phyloP scores from a whole-genome alignment of 2,797 vertebrate genomes.

The Poeciliopsis paucimaculata region DNA sequence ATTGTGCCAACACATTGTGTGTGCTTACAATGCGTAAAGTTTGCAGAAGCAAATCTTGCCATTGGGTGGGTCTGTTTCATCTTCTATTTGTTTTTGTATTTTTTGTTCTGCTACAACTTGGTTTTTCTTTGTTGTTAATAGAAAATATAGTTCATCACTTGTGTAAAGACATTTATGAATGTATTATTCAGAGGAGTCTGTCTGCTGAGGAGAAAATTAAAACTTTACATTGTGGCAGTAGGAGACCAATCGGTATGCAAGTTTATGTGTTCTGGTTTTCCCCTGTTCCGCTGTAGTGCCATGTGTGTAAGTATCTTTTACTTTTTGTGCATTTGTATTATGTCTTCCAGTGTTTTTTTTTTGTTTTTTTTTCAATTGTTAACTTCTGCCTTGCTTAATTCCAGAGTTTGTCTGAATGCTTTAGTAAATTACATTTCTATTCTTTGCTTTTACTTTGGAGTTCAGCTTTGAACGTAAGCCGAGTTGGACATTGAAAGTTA shows the following conservation, averaged over 20 bases:
- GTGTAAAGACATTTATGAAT: background rate
- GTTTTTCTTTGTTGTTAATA: background rate
- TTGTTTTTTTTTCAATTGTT: background rate
- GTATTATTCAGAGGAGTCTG: background rate
- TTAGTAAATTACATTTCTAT: background rate
- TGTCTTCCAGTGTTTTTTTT: background rate
- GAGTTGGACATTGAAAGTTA: conserved; percentile 10
- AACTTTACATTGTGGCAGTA: background rate
- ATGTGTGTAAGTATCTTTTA: background rate
- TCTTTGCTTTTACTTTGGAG: conserved; percentile 12
- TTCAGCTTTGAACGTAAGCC: conserved; percentile 26
- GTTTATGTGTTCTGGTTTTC: background rate
- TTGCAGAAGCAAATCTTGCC: background rate
- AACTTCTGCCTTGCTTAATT: background rate
- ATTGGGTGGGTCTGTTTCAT: background rate
- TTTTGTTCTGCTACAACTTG: background rate
- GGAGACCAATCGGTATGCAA: background rate
- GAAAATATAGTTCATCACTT: background rate
- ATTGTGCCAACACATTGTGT: background rate
- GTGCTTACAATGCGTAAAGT: background rate
- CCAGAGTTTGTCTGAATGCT: background rate
- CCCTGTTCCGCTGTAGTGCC: background rate
- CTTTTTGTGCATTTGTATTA: background rate
- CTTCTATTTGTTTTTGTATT: background rate
- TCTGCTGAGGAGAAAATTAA: background rate